Percentiles rank a stretch among this genome's conserved stretches.
Evolutionary conservation across 2,113 vertebrate species (phyloP).

Genomic region (Pygoscelis antarcticus): DNA sequence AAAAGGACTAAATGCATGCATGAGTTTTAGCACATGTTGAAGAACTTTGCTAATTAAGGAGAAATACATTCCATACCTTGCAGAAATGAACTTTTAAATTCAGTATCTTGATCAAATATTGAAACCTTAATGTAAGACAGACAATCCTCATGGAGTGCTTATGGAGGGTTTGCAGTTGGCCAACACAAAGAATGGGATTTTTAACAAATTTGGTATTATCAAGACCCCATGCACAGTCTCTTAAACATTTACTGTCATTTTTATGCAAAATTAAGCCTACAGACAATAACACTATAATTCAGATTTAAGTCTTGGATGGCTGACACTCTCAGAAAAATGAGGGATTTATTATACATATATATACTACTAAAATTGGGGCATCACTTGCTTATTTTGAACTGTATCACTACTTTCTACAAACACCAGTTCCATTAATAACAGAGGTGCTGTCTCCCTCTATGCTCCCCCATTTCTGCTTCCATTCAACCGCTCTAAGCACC

Average conservation of each 20-base stretch:
- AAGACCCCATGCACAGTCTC: background rate
- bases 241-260: background rate
- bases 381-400: background rate
- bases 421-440: background rate
- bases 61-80: background rate
- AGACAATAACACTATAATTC: background rate
- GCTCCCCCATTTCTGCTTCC: background rate
- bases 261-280: background rate
- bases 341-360: background rate
- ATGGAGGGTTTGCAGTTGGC: background rate
- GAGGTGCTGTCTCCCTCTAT: background rate
- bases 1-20: background rate
- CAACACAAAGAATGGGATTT: background rate
- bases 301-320: background rate
- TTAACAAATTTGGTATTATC: background rate
- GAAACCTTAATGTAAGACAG: background rate
- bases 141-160: background rate
- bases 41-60: background rate
- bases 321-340: background rate
- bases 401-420: background rate
- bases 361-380: background rate
- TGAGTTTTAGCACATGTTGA: background rate
- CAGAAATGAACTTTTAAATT: background rate
- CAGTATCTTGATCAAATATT: background rate
- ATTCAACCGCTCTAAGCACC: background rate